Evolutionary conservation across 2,888 invertebrate genomes (phyloP).

Genomic region (Agrotis exclamationis): DNA sequence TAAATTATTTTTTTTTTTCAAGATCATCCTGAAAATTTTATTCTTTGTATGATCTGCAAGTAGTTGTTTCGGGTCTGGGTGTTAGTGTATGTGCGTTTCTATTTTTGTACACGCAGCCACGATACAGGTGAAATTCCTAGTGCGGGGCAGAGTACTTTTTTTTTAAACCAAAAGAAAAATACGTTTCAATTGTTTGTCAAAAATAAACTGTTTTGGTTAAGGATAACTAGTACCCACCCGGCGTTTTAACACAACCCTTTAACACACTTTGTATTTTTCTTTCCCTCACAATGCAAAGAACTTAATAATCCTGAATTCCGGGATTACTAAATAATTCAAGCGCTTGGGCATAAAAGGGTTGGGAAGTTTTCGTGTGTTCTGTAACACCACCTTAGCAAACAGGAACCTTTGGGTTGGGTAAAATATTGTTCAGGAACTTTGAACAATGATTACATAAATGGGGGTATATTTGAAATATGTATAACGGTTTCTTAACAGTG

Average conservation of each 20-base stretch:
- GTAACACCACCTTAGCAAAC: constrained; percentile 19
- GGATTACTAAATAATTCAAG: constrained; percentile 50
- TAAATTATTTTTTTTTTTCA: no score
- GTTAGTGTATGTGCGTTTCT: no score
- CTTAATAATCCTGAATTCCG: constrained; percentile 50
- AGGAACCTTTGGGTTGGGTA: constrained; percentile 10
- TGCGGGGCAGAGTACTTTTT: no score
- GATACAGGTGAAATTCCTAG: no score
- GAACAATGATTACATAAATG: background rate
- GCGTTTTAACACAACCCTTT: background rate
- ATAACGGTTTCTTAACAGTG: no score
- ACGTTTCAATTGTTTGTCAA: no score
- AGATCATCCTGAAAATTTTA: no score
- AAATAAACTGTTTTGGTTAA: background rate
- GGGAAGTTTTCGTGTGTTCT: constrained; percentile 33
- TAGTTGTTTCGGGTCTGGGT: no score
- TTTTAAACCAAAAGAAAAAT: no score
- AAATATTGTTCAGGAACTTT: constrained; percentile 15
- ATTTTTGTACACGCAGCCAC: no score
- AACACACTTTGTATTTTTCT: constrained; percentile 36
- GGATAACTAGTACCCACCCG: background rate
- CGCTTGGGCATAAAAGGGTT: constrained; percentile 35
- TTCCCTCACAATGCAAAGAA: constrained; percentile 34
- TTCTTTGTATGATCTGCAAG: no score
- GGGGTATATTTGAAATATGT: background rate